These are phyloP conservation scores for Apeltes quadracus DNA, from an alignment of 2,113 vertebrate species.

Conservation along the genomic window DNA sequence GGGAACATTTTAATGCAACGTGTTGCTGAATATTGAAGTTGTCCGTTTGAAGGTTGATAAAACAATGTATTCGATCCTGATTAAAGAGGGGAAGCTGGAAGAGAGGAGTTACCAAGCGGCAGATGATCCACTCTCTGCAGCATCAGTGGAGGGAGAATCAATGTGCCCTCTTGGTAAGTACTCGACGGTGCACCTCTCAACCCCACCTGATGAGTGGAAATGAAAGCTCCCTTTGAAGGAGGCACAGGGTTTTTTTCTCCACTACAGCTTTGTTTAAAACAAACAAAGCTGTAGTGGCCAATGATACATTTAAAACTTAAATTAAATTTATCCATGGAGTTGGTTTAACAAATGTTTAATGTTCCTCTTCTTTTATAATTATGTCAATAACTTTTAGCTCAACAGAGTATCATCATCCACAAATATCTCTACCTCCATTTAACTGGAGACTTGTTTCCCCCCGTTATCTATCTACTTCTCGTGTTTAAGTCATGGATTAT, in stretches of 20 bases:
- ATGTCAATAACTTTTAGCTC: conserved; percentile 1
- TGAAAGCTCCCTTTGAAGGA: conserved; percentile 35
- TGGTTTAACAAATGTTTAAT: background rate
- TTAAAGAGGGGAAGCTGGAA: background rate
- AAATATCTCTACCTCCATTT: background rate
- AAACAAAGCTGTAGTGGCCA: conserved; percentile 4
- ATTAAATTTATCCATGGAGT: background rate
- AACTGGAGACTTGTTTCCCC: background rate
- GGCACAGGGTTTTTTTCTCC: conserved; percentile 2
- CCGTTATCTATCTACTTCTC: background rate
- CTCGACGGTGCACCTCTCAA: conserved; percentile 13
- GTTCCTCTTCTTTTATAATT: background rate
- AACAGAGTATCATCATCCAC: background rate
- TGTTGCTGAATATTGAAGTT: conserved; percentile 25
- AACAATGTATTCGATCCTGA: conserved; percentile 9
- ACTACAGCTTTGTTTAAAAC: conserved; percentile 22
- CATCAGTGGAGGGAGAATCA: conserved; percentile 17
- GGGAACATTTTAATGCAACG: background rate
- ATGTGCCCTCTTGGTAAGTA: conserved; percentile 3
- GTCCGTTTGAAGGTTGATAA: conserved; percentile 23
- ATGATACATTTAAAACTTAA: background rate
- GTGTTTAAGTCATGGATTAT: conserved; percentile 6
- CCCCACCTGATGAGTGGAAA: conserved; percentile 36
- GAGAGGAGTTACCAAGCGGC: conserved; percentile 5
- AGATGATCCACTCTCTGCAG: conserved; percentile 26